phyloP scores from a whole-genome alignment of 2,113 vertebrate genomes.

The Hiodon alosoides region DNA sequence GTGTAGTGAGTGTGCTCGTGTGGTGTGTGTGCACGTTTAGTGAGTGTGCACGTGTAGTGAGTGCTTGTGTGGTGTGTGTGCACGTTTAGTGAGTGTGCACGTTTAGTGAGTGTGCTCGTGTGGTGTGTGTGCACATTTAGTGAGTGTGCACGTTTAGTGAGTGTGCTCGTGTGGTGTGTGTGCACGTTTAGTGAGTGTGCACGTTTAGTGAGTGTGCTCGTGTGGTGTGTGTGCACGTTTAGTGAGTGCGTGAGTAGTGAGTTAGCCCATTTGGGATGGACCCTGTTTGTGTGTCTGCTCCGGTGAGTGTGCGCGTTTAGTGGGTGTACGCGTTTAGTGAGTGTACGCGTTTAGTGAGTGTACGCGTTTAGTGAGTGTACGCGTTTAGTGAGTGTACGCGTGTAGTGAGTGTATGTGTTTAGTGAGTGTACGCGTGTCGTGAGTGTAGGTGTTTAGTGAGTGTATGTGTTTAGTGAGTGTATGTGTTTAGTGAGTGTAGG shows the following conservation, averaged over 20 bases:
- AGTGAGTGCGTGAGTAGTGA: not conserved
- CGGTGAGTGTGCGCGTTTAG: not conserved
- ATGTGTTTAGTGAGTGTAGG: not conserved
- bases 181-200: not conserved
- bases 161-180: slow-evolving; percentile 1
- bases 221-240: too few relatives aligned
- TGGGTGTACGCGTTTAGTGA: not conserved
- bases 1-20: too few relatives aligned
- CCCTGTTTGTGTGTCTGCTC: too few relatives aligned
- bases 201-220: not conserved
- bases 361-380: too few relatives aligned
- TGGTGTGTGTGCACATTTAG: slow-evolving; percentile 2
- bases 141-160: not conserved
- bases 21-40: too few relatives aligned
- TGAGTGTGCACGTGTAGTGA: too few relatives aligned
- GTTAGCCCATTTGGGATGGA: not conserved
- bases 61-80: not conserved
- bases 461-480: not conserved
- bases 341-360: not conserved
- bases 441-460: not conserved
- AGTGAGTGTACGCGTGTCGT: not conserved
- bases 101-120: not conserved
- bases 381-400: too few relatives aligned
- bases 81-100: not conserved
- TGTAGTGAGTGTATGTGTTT: not conserved